Evolutionary conservation across 1,140 invertebrate species (phyloP).

Genomic region (Sinonovacula constricta): DNA sequence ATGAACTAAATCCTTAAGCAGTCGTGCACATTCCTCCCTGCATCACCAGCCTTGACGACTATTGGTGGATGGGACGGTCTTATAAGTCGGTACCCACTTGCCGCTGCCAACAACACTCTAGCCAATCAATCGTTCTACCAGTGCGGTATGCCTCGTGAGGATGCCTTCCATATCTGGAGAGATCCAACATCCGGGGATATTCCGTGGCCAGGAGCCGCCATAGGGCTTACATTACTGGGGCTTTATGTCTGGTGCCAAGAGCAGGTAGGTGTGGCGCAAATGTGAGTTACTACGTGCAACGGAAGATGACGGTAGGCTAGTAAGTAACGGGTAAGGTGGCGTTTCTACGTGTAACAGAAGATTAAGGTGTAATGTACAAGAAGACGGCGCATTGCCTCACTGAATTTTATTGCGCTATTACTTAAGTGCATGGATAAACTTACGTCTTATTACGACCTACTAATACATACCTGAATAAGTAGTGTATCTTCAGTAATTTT

Average conservation of each 20-base stretch:
- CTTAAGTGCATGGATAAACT: too few species aligned
- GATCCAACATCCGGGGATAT: slow-evolving; percentile 72
- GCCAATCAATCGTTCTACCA: slow-evolving; percentile 57
- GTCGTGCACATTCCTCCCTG: neutral
- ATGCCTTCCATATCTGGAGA: slow-evolving; percentile 75
- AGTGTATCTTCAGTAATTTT: too few species aligned
- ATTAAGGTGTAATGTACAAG: too few species aligned
- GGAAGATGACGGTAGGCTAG: too few species aligned
- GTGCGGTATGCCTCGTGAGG: slow-evolving; percentile 69
- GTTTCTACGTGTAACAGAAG: too few species aligned
- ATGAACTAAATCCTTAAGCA: too few species aligned
- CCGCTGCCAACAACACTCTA: slow-evolving; percentile 72
- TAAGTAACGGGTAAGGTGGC: too few species aligned
- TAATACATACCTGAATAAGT: too few species aligned
- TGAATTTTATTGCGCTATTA: too few species aligned
- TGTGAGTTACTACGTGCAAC: too few species aligned
- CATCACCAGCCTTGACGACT: slow-evolving; percentile 68
- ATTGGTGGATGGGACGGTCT: slow-evolving; percentile 79
- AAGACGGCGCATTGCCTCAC: too few species aligned
- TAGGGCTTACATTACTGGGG: slow-evolving; percentile 80
- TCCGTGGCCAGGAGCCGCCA: slow-evolving; percentile 80
- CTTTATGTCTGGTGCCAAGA: slow-evolving; percentile 82
- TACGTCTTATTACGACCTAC: too few species aligned
- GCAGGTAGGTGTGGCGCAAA: slow-evolving; percentile 75
- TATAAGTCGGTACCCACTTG: slow-evolving; percentile 73